Conservation (phyloP, 2,888 invertebrate genomes). For the Arrhopalites spinosus region DNA sequence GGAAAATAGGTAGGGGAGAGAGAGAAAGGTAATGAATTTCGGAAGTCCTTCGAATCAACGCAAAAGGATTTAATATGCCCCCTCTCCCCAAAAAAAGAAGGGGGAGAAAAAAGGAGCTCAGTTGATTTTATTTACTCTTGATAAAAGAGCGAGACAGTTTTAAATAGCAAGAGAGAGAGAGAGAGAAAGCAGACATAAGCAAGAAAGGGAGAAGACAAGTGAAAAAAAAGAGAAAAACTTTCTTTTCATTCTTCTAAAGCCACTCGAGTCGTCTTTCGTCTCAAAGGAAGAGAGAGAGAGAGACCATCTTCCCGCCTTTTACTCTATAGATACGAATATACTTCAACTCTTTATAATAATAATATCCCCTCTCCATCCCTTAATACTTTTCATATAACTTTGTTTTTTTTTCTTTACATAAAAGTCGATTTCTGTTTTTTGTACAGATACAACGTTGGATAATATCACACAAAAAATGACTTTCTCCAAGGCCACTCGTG, state of each 20-base stretch:
- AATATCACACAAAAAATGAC: too few species aligned
- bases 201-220: constrained; percentile 9
- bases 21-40: constrained; percentile 34
- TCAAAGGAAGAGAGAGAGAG: constrained; percentile 3
- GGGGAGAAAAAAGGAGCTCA: neutral
- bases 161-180: neutral
- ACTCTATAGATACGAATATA: too few species aligned
- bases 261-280: constrained; percentile 22
- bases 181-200: neutral
- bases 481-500: too few species aligned
- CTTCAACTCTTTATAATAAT: constrained; percentile 1
- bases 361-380: constrained; percentile 11
- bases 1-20: constrained; percentile 24
- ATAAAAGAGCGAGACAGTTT: constrained; percentile 24
- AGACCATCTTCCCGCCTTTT: constrained; percentile 18
- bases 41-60: constrained; percentile 30
- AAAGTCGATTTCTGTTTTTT: too few species aligned
- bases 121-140: constrained; percentile 20
- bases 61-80: constrained; percentile 25
- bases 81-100: too few species aligned
- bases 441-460: too few species aligned
- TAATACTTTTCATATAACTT: constrained; percentile 6
- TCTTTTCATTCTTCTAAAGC: constrained; percentile 21
- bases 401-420: too few species aligned
- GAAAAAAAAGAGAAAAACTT: constrained; percentile 22